Conservation (phyloP, 1,140 invertebrate species). For the Phenacoccus solenopsis region DNA sequence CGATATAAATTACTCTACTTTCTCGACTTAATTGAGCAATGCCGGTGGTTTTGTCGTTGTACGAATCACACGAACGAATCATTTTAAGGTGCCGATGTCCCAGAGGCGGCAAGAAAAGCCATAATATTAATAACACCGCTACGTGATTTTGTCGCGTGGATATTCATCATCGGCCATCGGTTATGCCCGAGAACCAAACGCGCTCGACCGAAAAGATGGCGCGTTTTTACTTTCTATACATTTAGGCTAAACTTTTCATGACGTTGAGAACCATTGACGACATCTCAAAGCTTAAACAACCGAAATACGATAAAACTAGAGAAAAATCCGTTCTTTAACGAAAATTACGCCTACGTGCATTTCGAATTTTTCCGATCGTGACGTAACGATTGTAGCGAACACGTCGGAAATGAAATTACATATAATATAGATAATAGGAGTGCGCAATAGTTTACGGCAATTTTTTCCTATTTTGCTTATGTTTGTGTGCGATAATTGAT, state of each 20-base stretch:
- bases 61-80: background rate
- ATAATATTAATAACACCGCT: background rate
- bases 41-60: background rate
- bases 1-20: background rate
- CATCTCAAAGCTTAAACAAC: background rate
- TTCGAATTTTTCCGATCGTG: slow-evolving; percentile 10
- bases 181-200: too few relatives aligned
- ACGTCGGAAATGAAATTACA: slow-evolving; percentile 13
- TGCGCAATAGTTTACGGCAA: background rate
- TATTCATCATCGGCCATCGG: background rate
- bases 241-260: too few relatives aligned
- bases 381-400: background rate
- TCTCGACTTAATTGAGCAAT: background rate
- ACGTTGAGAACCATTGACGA: background rate
- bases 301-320: background rate
- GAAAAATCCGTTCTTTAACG: background rate
- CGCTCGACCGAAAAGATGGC: too few relatives aligned
- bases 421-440: background rate
- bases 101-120: background rate
- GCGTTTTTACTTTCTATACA: too few relatives aligned
- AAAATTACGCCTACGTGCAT: slow-evolving; percentile 6
- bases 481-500: slow-evolving; percentile 1
- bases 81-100: too few relatives aligned
- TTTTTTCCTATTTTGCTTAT: slow-evolving; percentile 3
- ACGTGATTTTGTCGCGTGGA: background rate